These are phyloP conservation scores for Schizaphis graminum DNA, from an alignment of 2,888 invertebrate genomes.

Conservation along the genomic window DNA sequence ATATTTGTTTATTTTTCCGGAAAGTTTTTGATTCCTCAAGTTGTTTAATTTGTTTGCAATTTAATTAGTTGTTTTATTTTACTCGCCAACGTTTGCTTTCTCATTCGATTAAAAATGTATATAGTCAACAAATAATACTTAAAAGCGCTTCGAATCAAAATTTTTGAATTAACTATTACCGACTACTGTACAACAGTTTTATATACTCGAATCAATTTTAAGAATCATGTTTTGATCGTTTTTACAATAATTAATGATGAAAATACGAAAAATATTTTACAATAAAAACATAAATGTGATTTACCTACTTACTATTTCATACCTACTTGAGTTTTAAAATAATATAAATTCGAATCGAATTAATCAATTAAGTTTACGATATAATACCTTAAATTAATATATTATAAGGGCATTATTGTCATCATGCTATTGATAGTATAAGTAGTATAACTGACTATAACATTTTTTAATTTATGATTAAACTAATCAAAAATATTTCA, in stretches of 20 bases:
- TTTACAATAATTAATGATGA: neutral
- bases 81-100: neutral
- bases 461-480: neutral
- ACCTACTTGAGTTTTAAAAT: neutral
- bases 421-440: neutral
- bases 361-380: neutral
- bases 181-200: neutral
- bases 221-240: neutral
- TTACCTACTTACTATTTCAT: neutral
- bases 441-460: neutral
- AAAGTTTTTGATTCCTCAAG: constrained; percentile 23
- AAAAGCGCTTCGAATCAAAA: neutral
- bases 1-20: constrained; percentile 42
- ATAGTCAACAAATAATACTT: constrained; percentile 17
- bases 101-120: constrained; percentile 28
- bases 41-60: constrained; percentile 47
- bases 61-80: constrained; percentile 37
- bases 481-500: neutral
- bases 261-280: neutral
- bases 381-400: neutral
- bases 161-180: constrained; percentile 6
- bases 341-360: neutral
- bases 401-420: neutral
- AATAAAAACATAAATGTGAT: neutral
- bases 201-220: neutral